A percentile compares a stretch with the other conserved stretches of the same genome.
These are phyloP conservation scores for Phenganax stokvisi DNA, from an alignment of 92 coral and sea anemone genomes.

Conservation along the genomic window DNA sequence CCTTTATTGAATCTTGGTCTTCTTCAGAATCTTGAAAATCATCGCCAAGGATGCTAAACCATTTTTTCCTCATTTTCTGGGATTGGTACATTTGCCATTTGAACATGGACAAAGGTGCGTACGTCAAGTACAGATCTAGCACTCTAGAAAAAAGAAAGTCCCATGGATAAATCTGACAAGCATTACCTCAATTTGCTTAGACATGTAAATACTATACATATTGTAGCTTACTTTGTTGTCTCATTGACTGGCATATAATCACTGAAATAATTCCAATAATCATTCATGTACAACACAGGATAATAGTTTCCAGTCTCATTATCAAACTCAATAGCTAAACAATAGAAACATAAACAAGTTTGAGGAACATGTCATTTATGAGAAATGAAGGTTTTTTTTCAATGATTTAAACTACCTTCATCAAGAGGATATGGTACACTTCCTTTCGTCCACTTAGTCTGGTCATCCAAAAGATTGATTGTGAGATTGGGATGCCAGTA, in stretches of 20 bases:
- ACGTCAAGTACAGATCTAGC: constrained; percentile 73
- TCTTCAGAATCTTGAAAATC: constrained; percentile 84
- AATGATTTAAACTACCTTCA: constrained; percentile 58
- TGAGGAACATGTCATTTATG: background rate
- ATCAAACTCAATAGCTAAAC: constrained; percentile 74
- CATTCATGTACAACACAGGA: constrained; percentile 83
- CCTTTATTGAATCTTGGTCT: constrained; percentile 98
- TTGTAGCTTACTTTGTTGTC: constrained; percentile 79
- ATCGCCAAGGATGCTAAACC: constrained; percentile 91
- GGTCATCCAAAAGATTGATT: constrained; percentile 88
- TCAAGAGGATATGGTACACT: constrained; percentile 93
- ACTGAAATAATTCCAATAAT: constrained; percentile 89
- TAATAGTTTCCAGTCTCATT: constrained; percentile 72
- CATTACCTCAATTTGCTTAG: background rate
- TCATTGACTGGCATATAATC: constrained; percentile 98
- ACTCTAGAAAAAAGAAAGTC: constrained; percentile 42
- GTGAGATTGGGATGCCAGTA: constrained; percentile 99
- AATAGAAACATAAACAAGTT: background rate
- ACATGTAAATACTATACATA: background rate
- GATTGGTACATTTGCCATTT: constrained; percentile 99
- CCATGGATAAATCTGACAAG: background rate
- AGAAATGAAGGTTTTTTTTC: background rate
- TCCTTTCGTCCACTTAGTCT: constrained; percentile 83
- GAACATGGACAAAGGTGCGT: constrained; percentile 89
- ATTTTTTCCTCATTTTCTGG: constrained; percentile 87